A percentile compares a stretch with the other conserved stretches of the same genome.
phyloP scores from a whole-genome alignment of 1,140 invertebrate genomes.

The Drosophila novamexicana region DNA sequence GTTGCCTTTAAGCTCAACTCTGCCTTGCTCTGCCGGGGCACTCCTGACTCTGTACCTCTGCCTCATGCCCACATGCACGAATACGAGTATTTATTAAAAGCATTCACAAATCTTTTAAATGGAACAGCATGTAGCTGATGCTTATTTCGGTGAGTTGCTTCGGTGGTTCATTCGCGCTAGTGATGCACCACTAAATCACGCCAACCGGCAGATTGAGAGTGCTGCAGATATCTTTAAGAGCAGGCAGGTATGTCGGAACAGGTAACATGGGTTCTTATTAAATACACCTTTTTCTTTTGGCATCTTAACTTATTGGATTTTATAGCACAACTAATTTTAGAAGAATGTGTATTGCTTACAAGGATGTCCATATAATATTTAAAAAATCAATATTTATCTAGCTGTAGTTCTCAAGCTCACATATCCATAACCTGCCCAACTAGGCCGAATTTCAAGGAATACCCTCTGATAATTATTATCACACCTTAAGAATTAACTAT shows the following conservation, averaged over 20 bases:
- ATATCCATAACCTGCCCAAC: too few relatives aligned
- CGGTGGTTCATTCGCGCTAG: slow-evolving; percentile 46
- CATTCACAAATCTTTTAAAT: slow-evolving; percentile 75
- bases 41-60: slow-evolving; percentile 28
- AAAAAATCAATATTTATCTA: too few relatives aligned
- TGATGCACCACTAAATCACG: slow-evolving; percentile 46
- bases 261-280: neutral
- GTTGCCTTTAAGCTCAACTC: slow-evolving; percentile 31
- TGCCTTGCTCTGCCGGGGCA: slow-evolving; percentile 1
- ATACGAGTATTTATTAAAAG: slow-evolving; percentile 64
- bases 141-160: slow-evolving; percentile 38
- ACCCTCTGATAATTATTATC: too few relatives aligned
- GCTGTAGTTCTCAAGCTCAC: too few relatives aligned
- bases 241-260: neutral
- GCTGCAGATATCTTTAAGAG: neutral
- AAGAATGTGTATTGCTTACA: too few relatives aligned
- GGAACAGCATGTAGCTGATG: slow-evolving; percentile 63
- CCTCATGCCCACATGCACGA: slow-evolving; percentile 41
- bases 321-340: too few relatives aligned
- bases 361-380: too few relatives aligned
- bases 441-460: too few relatives aligned
- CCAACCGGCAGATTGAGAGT: slow-evolving; percentile 4
- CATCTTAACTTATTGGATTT: too few relatives aligned
- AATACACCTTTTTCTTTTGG: too few relatives aligned
- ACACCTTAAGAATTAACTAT: too few relatives aligned